Conservation (phyloP, 1,140 invertebrate species). For the Mizuhopecten yessoensis region DNA sequence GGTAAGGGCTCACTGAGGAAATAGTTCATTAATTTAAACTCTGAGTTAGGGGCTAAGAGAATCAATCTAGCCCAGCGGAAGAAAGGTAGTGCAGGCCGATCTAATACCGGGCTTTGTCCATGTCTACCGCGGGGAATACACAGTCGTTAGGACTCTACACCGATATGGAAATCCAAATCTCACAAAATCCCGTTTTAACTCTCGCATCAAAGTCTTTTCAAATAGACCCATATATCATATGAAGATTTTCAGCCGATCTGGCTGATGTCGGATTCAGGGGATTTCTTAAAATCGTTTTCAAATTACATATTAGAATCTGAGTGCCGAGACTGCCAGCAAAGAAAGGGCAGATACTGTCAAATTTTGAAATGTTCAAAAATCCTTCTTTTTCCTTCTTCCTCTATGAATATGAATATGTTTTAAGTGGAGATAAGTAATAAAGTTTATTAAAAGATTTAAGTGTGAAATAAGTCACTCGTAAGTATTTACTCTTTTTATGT, state of each 20-base stretch:
- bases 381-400: neutral
- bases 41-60: slow-evolving; percentile 24
- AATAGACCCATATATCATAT: slow-evolving; percentile 35
- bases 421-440: neutral
- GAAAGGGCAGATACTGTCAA: slow-evolving; percentile 23
- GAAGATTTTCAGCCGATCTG: slow-evolving; percentile 26
- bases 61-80: slow-evolving; percentile 6
- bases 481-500: neutral
- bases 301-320: slow-evolving; percentile 30
- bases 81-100: neutral
- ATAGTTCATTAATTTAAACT: slow-evolving; percentile 40
- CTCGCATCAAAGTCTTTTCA: slow-evolving; percentile 33
- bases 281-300: slow-evolving; percentile 33
- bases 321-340: neutral
- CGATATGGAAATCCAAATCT: slow-evolving; percentile 38
- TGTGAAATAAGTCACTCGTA: neutral
- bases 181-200: slow-evolving; percentile 34
- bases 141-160: slow-evolving; percentile 15
- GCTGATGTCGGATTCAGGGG: slow-evolving; percentile 5
- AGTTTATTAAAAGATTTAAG: neutral
- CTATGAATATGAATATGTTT: neutral
- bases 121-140: neutral
- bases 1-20: neutral
- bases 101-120: slow-evolving; percentile 15
- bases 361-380: neutral